Base-by-base conservation (phyloP, 2,113 vertebrate genomes). In the Notarius lentiginosus region DNA sequence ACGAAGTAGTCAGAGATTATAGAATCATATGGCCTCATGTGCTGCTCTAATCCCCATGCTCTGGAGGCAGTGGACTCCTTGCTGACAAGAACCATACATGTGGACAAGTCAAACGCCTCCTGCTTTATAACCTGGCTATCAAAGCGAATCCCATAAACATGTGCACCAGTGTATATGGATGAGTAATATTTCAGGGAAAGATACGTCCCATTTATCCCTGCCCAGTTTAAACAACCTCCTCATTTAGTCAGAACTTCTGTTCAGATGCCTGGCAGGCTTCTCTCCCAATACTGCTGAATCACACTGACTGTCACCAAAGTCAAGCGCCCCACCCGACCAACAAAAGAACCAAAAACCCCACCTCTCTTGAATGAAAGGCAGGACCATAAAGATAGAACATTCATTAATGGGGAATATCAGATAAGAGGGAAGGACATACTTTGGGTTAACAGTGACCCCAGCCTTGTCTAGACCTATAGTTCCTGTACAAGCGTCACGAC, bases 401-500 rank as follows among this genome's bases (percentile, higher is more conserved):
- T 68, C n/a, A 58, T 9, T 41, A 17, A 88, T 27, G 30, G 70
- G 27, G n/a, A 82, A 6, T 41, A 17, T 53, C 34, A 30, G 55
- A 49, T 75, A 6, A 73, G 17, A 66, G 24, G 2, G 60, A 49
- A 41, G 47, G 14, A 95, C 97, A 94, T 92, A 99, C 98, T 96
- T 97, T 75, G 97, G 92, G 92, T 97, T 97, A 89, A 98, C 92
- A 88, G 90, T 95, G 90, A 99, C 97, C 66, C 97, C 97, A 0
- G 95, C 93, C 70, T 94, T 96, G 61, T 98, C 96, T 84, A 99
- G 94, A 70, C 98, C 98, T 27, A 99, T 95, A 83, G 96, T 96
- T 91, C 93, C 96, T 2, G 97, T 99, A 92, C 97, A 98, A 0
- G 98, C 96, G 14, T 99, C 97, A 86, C 98, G 95, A 51, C 98